A percentile compares a stretch with the other conserved stretches of the same genome.
Evolutionary conservation across 2,888 invertebrate species (phyloP).

Genomic region (Spilosoma lubricipeda): DNA sequence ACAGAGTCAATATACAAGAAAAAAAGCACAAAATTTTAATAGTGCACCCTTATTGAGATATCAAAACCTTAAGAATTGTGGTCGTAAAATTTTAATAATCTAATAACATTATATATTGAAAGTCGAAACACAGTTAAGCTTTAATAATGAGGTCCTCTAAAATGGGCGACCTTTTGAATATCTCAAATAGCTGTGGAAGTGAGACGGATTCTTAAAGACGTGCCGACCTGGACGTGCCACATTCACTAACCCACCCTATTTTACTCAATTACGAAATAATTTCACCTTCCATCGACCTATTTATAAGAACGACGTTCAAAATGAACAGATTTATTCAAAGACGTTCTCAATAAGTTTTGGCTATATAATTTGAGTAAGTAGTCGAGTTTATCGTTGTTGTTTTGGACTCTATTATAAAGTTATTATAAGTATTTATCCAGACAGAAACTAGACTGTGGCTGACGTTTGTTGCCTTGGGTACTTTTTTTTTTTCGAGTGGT

Average conservation of each 20-base stretch:
- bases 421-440: not conserved
- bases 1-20: no score
- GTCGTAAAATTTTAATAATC: constrained; percentile 32
- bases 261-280: constrained; percentile 61
- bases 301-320: constrained; percentile 33
- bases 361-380: not conserved
- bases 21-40: no score
- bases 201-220: constrained; percentile 54
- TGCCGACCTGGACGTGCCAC: constrained; percentile 60
- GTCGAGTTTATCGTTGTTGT: not conserved
- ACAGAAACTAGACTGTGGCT: not conserved
- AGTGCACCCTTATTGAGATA: no score
- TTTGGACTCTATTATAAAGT: not conserved
- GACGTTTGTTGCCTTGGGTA: not conserved
- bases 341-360: not conserved
- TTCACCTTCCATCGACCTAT: constrained; percentile 51
- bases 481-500: not conserved
- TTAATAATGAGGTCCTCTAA: constrained; percentile 62
- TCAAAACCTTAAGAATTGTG: not conserved
- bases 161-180: constrained; percentile 71
- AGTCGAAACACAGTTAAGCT: constrained; percentile 53
- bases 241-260: constrained; percentile 58
- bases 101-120: constrained; percentile 53
- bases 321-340: constrained; percentile 11
- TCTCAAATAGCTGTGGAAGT: constrained; percentile 63